These are phyloP conservation scores for Merluccius polli DNA, from an alignment of 2,797 vertebrate species.

Conservation along the genomic window DNA sequence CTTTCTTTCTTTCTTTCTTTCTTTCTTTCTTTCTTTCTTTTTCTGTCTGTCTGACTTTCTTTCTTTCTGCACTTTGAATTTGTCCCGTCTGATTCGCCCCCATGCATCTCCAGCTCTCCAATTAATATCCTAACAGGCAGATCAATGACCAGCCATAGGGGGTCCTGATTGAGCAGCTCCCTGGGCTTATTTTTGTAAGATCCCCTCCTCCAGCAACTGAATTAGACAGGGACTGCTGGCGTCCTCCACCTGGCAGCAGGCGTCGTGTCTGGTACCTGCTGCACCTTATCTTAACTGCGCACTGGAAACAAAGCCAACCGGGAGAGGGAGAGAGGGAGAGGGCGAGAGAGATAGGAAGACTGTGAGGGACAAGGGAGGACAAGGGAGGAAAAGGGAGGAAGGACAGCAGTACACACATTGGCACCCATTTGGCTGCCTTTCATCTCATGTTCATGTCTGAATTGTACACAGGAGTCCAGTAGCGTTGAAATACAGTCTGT, in stretches of 20 bases:
- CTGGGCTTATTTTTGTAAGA: conserved; percentile 53
- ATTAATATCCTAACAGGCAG: conserved; percentile 53
- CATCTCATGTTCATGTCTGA: background rate
- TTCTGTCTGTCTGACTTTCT: too few species aligned
- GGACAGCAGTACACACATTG: background rate
- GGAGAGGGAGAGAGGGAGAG: background rate
- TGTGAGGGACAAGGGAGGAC: too few species aligned
- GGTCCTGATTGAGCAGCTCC: conserved; percentile 52
- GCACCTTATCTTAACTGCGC: background rate
- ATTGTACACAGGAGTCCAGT: conserved; percentile 17
- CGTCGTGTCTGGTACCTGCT: background rate
- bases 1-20: background rate
- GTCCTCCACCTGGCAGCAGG: background rate
- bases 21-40: too few species aligned
- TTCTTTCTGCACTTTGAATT: background rate
- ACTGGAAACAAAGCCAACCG: background rate
- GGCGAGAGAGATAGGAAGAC: too few species aligned
- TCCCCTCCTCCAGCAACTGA: background rate
- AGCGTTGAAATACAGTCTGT: background rate
- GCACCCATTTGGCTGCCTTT: conserved; percentile 1
- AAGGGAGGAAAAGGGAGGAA: background rate
- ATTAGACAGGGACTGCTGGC: background rate
- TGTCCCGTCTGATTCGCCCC: background rate
- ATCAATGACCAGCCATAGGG: conserved; percentile 56
- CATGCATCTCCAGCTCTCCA: conserved; percentile 19